phyloP scores from a whole-genome alignment of 2,888 invertebrate genomes.

The Tolmerus cingulatus region DNA sequence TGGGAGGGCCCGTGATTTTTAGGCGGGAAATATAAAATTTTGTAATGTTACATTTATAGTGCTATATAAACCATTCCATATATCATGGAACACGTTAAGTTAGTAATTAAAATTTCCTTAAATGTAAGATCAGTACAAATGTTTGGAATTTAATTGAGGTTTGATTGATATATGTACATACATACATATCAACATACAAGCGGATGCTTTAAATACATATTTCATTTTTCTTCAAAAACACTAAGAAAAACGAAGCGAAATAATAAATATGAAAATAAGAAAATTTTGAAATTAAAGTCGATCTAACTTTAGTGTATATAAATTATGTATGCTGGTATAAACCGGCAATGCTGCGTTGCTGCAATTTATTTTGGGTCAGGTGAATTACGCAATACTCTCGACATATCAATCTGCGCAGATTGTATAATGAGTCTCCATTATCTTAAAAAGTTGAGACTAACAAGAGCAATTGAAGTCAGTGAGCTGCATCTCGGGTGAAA shows the following conservation, averaged over 20 bases:
- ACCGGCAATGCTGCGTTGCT: neutral
- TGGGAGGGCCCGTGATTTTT: neutral
- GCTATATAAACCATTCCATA: neutral
- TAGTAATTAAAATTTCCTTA: neutral
- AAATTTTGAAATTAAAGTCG: neutral
- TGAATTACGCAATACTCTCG: conserved; percentile 3
- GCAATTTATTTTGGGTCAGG: neutral
- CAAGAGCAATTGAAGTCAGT: neutral
- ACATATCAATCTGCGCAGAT: conserved; percentile 3
- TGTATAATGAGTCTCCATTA: conserved; percentile 1
- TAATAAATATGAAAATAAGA: neutral
- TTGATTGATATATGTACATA: neutral
- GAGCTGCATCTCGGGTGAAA: neutral
- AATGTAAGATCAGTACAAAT: neutral
- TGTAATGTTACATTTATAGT: too few species aligned
- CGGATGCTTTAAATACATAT: neutral
- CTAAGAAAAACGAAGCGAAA: neutral
- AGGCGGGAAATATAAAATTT: neutral
- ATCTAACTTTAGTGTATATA: neutral
- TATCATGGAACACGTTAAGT: neutral
- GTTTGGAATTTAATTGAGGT: neutral
- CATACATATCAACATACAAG: too few species aligned
- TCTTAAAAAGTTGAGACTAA: conserved; percentile 6
- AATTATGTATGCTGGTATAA: neutral
- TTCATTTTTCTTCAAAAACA: neutral